Evolutionary conservation across 2,888 invertebrate species (phyloP).

Genomic region (Lymantria dispar): DNA sequence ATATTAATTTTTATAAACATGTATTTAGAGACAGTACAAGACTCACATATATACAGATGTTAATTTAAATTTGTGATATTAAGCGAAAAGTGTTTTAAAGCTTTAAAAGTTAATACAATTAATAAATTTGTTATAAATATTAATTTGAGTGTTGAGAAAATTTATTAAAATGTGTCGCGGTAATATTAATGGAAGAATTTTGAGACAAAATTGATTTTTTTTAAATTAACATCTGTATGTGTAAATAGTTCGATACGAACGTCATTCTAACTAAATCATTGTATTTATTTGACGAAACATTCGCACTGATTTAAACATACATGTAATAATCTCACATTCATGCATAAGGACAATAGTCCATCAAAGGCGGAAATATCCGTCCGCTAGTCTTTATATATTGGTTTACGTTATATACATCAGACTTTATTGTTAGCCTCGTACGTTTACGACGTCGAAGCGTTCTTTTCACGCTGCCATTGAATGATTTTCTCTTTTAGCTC

Average conservation of each 20-base stretch:
- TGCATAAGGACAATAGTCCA: conserved; percentile 71
- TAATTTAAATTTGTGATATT: conserved; percentile 23
- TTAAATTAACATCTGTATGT: conserved; percentile 38
- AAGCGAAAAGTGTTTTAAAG: conserved; percentile 18
- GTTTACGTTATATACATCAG: conserved; percentile 76
- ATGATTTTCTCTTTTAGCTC: conserved; percentile 94
- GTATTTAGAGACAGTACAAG: conserved; percentile 5
- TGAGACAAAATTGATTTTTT: conserved; percentile 19
- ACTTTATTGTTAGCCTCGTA: conserved; percentile 63
- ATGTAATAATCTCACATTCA: conserved; percentile 75
- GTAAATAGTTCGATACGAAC: neutral
- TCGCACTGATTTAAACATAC: conserved; percentile 22
- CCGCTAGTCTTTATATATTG: conserved; percentile 61
- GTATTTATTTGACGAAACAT: neutral
- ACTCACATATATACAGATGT: conserved; percentile 24
- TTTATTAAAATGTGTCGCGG: conserved; percentile 6
- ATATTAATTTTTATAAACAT: conserved; percentile 17
- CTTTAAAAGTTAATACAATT: conserved; percentile 2
- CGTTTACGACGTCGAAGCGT: conserved; percentile 68
- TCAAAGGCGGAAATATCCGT: conserved; percentile 58
- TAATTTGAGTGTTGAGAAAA: conserved; percentile 14
- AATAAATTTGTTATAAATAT: conserved; percentile 13
- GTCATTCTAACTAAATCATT: neutral
- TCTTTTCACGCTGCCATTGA: conserved; percentile 93
- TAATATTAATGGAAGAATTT: conserved; percentile 30